A percentile compares a stretch with the other conserved stretches of the same genome.
phyloP scores from a whole-genome alignment of 2,888 invertebrate genomes.

The Ferdinandea cuprea region DNA sequence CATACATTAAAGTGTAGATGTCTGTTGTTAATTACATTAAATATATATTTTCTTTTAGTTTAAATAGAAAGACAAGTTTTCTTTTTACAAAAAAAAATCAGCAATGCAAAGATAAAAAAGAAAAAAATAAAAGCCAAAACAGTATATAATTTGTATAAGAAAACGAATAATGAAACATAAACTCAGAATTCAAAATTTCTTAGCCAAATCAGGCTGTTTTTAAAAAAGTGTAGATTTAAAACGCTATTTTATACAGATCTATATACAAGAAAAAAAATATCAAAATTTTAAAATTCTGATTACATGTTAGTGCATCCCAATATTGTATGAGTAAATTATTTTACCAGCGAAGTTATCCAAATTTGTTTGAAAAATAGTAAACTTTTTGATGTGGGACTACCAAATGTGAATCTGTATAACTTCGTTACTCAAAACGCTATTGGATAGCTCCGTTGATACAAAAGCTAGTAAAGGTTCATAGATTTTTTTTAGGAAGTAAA shows the following conservation, averaged over 20 bases:
- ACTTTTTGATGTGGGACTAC: no score
- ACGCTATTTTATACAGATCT: slow-evolving; percentile 63
- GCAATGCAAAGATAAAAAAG: slow-evolving; percentile 39
- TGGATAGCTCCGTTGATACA: slow-evolving; percentile 50
- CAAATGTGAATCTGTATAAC: no score
- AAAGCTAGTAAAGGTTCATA: slow-evolving; percentile 38
- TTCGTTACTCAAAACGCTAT: background rate
- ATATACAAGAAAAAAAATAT: slow-evolving; percentile 41
- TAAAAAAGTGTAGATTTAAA: slow-evolving; percentile 25
- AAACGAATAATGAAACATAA: slow-evolving; percentile 35
- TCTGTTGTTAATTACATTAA: slow-evolving; percentile 79
- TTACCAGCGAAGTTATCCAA: slow-evolving; percentile 51
- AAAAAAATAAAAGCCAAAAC: slow-evolving; percentile 33
- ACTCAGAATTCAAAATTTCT: slow-evolving; percentile 39
- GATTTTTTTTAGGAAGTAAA: slow-evolving; percentile 28
- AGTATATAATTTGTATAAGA: slow-evolving; percentile 72
- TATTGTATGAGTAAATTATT: slow-evolving; percentile 44
- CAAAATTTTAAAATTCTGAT: slow-evolving; percentile 28
- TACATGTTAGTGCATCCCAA: slow-evolving; percentile 77
- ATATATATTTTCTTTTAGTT: slow-evolving; percentile 66
- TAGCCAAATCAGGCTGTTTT: slow-evolving; percentile 25
- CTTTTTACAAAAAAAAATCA: slow-evolving; percentile 7
- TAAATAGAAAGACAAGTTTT: slow-evolving; percentile 49
- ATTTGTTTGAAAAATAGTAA: no score
- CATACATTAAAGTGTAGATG: slow-evolving; percentile 80